Base-by-base conservation (phyloP, 2,113 vertebrate genomes). In the Microcebus ravelobensis region DNA sequence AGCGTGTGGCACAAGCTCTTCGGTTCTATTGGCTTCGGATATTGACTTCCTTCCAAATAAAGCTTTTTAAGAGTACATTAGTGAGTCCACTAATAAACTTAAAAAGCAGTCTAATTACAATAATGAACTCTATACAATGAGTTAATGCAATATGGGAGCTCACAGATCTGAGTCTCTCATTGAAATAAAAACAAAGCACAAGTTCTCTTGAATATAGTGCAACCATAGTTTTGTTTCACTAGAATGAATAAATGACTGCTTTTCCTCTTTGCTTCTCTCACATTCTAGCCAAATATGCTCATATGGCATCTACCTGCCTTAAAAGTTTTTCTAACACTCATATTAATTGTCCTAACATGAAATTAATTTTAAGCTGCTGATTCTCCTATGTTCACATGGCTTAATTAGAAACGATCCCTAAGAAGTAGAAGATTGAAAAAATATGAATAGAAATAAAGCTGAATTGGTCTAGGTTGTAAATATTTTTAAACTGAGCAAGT, bases 51-150 rank as follows among this genome's bases (percentile, higher is more conserved):
- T 98, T 96, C 98, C 98, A 98, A 98, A 99, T 98, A 98, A 98
- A 98, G 98, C 98, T 98, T 98, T 98, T 99, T 97, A 98, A 98
- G 98, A 98, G 98, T 98, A 98, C 98, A 98, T 99, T 98, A 98
- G 98, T 98, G 98, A 98, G 98, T 98, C 94, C 87, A 65, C 98
- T 98, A 98, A 98, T 98, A 99, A 99, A 99, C 98, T 98, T 98
- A 98, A 98, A 98, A 99, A 81, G 91, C 93, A 96, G 98, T 95
- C 97, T 98, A 99, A 99, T 99, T 98, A 98, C 98, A 98, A 97
- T 97, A 98, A 98, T 97, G 97, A 98, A 97, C 97, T 97, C 97
- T 68, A 73, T 94, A 97, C 88, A 91, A 97, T 95, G 95, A 96
- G 95, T 98, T 98, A 98, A 98, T 96, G 95, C 0, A 1, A 85